These are phyloP conservation scores for Drosophila repletoides DNA, from an alignment of 1,140 invertebrate species.

Conservation along the genomic window DNA sequence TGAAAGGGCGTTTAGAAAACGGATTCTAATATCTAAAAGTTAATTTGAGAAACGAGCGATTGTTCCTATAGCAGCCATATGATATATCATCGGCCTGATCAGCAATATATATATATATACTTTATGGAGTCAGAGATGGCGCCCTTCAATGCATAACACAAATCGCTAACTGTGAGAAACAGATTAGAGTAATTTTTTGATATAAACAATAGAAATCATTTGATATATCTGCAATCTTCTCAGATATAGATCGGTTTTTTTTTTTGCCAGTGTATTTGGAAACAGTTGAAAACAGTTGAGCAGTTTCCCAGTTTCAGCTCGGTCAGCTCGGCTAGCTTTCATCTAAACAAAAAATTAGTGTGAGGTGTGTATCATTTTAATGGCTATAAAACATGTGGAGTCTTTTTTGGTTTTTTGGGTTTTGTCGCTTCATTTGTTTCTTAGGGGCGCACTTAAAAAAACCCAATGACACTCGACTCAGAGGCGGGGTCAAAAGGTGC, in stretches of 20 bases:
- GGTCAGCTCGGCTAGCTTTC: constrained; percentile 45
- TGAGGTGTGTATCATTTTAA: constrained; percentile 11
- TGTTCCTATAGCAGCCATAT: no score
- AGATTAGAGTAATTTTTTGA: not conserved
- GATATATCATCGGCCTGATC: no score
- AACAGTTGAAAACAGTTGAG: constrained; percentile 26
- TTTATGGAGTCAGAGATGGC: no score
- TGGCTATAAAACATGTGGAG: constrained; percentile 48
- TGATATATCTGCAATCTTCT: not conserved
- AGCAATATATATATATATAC: no score
- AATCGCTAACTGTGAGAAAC: no score
- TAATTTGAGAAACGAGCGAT: no score
- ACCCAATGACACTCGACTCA: constrained; percentile 47
- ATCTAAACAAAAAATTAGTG: constrained; percentile 41
- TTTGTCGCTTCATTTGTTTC: constrained; percentile 24
- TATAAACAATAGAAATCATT: no score
- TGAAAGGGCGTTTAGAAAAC: no score
- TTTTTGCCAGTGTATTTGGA: not conserved
- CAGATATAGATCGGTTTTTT: not conserved
- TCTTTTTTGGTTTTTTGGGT: constrained; percentile 14
- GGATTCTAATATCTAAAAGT: no score
- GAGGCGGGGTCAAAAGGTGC: constrained; percentile 64
- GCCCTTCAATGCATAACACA: no score
- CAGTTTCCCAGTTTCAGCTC: constrained; percentile 39
- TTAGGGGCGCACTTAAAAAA: constrained; percentile 56